Evolutionary conservation across 2,888 invertebrate genomes (phyloP).

Genomic region (Anthrax anthrax): DNA sequence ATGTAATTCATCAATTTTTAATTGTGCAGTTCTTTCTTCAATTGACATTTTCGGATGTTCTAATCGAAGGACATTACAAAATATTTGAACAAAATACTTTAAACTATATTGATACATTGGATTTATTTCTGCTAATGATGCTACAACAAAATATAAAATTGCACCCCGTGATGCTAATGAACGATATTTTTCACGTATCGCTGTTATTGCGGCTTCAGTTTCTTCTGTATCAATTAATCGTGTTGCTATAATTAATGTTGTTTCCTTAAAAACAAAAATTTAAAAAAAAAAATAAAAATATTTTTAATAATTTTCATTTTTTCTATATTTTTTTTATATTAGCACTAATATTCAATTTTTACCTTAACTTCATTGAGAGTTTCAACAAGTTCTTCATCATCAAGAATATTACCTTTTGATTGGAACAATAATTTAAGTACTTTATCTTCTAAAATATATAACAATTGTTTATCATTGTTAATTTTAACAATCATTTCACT

Average conservation of each 20-base stretch:
- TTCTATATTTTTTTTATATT: slow-evolving; percentile 5
- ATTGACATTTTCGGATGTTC: slow-evolving; percentile 54
- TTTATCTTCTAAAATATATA: slow-evolving; percentile 79
- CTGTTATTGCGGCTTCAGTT: slow-evolving; percentile 72
- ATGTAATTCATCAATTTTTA: slow-evolving; percentile 63
- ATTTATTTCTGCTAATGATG: slow-evolving; percentile 76
- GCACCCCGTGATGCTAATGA: slow-evolving; percentile 78
- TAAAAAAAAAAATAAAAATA: too few relatives aligned
- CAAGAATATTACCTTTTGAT: slow-evolving; percentile 79
- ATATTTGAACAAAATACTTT: slow-evolving; percentile 70
- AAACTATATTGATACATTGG: slow-evolving; percentile 94
- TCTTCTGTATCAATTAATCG: slow-evolving; percentile 74
- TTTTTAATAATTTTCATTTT: background rate
- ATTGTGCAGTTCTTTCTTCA: slow-evolving; percentile 48
- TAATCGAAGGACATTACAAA: slow-evolving; percentile 64
- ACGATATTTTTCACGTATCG: slow-evolving; percentile 74
- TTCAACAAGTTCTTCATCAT: slow-evolving; percentile 85
- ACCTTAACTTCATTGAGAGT: slow-evolving; percentile 79
- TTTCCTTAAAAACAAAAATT: slow-evolving; percentile 44
- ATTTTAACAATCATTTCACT: slow-evolving; percentile 74
- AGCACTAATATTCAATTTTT: too few relatives aligned
- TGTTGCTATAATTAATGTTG: slow-evolving; percentile 79
- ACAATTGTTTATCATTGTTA: slow-evolving; percentile 68
- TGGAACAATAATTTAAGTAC: slow-evolving; percentile 69
- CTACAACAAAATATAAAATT: slow-evolving; percentile 80